Evolutionary conservation across 2,113 vertebrate genomes (phyloP).

Genomic region (Hyperopisus bebe): DNA sequence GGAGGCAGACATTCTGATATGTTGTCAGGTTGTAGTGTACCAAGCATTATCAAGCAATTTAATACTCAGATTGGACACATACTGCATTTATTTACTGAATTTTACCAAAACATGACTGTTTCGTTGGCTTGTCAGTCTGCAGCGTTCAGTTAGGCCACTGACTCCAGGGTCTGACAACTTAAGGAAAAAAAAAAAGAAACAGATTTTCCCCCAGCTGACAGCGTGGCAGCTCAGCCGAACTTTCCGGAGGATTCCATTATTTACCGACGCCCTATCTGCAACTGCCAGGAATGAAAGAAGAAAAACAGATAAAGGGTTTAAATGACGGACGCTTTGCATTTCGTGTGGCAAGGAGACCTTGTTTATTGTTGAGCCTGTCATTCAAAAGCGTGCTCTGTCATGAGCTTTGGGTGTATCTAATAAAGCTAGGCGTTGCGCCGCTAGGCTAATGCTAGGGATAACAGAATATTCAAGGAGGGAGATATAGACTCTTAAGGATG

Average conservation of each 20-base stretch:
- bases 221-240: slow-evolving; percentile 53
- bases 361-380: slow-evolving; percentile 22
- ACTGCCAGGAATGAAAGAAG: slow-evolving; percentile 14
- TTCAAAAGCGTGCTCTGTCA: not conserved
- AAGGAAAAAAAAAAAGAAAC: slow-evolving; percentile 52
- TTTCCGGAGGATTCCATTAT: slow-evolving; percentile 59
- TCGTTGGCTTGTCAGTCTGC: slow-evolving; percentile 64
- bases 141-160: slow-evolving; percentile 65
- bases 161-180: slow-evolving; percentile 63
- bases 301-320: slow-evolving; percentile 25
- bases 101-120: slow-evolving; percentile 63
- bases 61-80: slow-evolving; percentile 58
- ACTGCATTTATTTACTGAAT: slow-evolving; percentile 66
- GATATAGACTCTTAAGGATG: not conserved
- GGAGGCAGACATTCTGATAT: slow-evolving; percentile 50
- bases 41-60: slow-evolving; percentile 57
- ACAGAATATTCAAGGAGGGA: not conserved
- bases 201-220: slow-evolving; percentile 62
- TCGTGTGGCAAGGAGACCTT: slow-evolving; percentile 19
- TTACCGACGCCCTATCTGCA: slow-evolving; percentile 59
- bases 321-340: slow-evolving; percentile 21
- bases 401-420: not conserved
- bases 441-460: not conserved
- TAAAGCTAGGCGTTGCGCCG: not conserved
- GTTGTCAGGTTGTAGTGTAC: slow-evolving; percentile 48